Percentiles rank a stretch among this genome's conserved stretches.
These are phyloP conservation scores for Malthinus flaveolus DNA, from an alignment of 2,888 invertebrate species.

Conservation along the genomic window DNA sequence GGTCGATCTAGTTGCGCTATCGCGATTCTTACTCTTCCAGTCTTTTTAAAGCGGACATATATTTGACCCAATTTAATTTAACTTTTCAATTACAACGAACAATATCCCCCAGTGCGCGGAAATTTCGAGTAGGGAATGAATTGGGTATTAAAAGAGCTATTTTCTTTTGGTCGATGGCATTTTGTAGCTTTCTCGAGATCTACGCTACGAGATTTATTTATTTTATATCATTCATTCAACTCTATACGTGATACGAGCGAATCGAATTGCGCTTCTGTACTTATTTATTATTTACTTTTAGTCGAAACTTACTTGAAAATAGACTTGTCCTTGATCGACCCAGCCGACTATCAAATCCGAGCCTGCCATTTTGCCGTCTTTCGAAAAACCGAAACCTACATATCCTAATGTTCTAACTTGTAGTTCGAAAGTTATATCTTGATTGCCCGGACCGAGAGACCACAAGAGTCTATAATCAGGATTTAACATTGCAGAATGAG, in stretches of 20 bases:
- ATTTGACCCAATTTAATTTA: conserved; percentile 34
- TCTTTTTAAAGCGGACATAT: conserved; percentile 23
- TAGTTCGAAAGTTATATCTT: conserved; percentile 81
- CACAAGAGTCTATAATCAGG: conserved; percentile 66
- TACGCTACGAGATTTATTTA: conserved; percentile 8
- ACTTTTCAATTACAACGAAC: conserved; percentile 32
- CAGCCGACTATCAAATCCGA: conserved; percentile 89
- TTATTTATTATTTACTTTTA: background rate
- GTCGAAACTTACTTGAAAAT: conserved; percentile 72
- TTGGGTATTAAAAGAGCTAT: conserved; percentile 21
- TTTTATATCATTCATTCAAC: background rate
- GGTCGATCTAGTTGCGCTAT: conserved; percentile 21
- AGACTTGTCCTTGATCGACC: conserved; percentile 81
- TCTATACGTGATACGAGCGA: no score
- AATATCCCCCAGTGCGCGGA: conserved; percentile 19
- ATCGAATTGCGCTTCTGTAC: no score
- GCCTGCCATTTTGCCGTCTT: conserved; percentile 76
- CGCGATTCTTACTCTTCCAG: conserved; percentile 15
- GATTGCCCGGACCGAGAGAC: conserved; percentile 70
- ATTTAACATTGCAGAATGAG: conserved; percentile 59
- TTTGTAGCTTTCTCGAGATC: conserved; percentile 8
- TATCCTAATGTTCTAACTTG: conserved; percentile 84
- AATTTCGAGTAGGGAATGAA: conserved; percentile 19
- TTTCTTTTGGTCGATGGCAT: conserved; percentile 19
- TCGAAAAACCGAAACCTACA: conserved; percentile 85